A percentile compares a stretch with the other conserved stretches of the same genome.
phyloP scores from a whole-genome alignment of 2,888 invertebrate genomes.

The Agonum fuliginosum region DNA sequence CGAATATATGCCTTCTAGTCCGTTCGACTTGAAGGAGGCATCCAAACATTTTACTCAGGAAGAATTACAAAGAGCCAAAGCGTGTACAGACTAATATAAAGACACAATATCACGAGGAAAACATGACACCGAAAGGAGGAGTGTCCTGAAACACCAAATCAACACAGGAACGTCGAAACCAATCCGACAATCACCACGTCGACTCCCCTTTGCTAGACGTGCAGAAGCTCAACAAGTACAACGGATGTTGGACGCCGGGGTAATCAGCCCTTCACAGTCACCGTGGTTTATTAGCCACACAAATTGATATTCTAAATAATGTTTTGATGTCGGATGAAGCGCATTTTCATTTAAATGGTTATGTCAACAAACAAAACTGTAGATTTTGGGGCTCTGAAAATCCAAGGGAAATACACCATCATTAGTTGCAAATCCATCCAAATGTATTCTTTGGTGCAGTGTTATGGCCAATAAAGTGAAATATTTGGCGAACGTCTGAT shows the following conservation, averaged over 20 bases:
- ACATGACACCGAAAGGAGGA: not conserved
- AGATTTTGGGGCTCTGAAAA: too few relatives aligned
- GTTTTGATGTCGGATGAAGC: too few relatives aligned
- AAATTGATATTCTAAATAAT: too few relatives aligned
- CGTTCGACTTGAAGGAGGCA: not conserved
- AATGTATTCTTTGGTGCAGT: too few relatives aligned
- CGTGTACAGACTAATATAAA: not conserved
- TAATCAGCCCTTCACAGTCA: not conserved
- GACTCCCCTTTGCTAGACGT: not conserved
- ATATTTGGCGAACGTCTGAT: too few relatives aligned
- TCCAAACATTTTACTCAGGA: not conserved
- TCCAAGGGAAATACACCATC: too few relatives aligned
- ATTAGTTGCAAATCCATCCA: too few relatives aligned
- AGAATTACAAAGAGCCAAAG: not conserved
- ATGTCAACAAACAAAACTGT: too few relatives aligned
- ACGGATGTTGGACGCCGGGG: not conserved
- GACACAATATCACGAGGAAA: not conserved
- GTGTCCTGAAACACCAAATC: not conserved
- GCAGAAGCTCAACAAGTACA: not conserved
- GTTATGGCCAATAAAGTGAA: too few relatives aligned
- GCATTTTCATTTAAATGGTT: too few relatives aligned
- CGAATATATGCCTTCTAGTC: not conserved
- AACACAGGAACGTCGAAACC: not conserved
- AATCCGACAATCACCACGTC: not conserved
- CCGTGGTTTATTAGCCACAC: too few relatives aligned